These are phyloP conservation scores for Pyrocephalus nanus DNA, from an alignment of 2,797 vertebrate species.

Conservation along the genomic window DNA sequence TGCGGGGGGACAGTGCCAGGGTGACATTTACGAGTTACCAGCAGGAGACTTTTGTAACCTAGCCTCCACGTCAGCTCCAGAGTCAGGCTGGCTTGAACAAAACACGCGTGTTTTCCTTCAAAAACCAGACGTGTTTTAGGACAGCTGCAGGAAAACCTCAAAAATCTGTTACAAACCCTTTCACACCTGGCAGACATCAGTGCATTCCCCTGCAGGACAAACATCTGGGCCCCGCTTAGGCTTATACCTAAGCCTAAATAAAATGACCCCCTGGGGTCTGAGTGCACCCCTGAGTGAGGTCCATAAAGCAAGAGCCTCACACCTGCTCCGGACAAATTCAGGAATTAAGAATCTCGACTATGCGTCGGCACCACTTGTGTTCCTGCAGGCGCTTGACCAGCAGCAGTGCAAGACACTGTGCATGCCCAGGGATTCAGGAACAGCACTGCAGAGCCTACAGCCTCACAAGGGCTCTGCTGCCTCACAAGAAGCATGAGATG, in stretches of 20 bases:
- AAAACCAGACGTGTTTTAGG: neutral
- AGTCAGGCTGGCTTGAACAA: neutral
- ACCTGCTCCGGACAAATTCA: neutral
- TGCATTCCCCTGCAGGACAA: neutral
- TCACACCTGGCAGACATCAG: neutral
- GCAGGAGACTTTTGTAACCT: neutral
- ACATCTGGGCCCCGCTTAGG: accelerated
- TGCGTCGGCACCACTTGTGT: neutral
- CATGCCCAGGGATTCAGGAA: accelerated
- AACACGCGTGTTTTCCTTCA: accelerated
- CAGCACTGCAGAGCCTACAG: neutral
- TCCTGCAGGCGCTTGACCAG: neutral
- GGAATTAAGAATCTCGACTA: neutral
- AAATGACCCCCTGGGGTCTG: accelerated
- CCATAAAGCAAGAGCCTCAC: neutral
- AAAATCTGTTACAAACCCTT: neutral
- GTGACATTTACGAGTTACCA: neutral
- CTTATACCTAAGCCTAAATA: neutral
- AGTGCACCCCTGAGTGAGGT: neutral
- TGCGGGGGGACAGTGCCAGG: neutral
- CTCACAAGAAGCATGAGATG: neutral
- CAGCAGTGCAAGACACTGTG: accelerated
- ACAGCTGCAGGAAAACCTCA: neutral
- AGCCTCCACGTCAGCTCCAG: neutral
- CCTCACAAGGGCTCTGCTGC: neutral